A percentile compares a stretch with the other conserved stretches of the same genome.
Conservation (phyloP, 2,113 vertebrate genomes). For the Petroica traversi region DNA sequence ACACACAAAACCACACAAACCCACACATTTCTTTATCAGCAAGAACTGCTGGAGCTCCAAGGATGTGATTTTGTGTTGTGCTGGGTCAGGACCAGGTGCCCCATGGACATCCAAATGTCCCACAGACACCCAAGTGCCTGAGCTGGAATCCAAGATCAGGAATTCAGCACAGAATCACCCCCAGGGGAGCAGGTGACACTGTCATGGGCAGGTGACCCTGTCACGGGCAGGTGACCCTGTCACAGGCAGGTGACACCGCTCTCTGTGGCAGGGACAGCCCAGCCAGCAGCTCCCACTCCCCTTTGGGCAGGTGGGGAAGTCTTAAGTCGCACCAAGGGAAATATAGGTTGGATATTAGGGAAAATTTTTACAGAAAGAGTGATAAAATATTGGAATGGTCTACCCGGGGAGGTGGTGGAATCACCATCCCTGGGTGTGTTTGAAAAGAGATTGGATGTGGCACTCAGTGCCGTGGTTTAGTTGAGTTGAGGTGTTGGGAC, state of each 20-base stretch:
- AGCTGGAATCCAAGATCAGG: neutral
- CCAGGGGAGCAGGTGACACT: neutral
- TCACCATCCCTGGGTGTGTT: no score
- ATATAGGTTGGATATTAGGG: no score
- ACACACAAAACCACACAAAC: no score
- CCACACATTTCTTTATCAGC: neutral
- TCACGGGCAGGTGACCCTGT: no score
- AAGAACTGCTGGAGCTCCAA: neutral
- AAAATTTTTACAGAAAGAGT: no score
- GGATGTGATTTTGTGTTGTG: neutral
- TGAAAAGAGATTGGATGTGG: no score
- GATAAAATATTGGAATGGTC: no score
- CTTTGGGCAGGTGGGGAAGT: neutral
- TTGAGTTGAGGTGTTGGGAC: no score
- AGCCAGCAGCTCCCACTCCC: neutral
- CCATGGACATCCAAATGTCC: neutral
- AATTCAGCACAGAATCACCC: accelerated
- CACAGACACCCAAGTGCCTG: neutral
- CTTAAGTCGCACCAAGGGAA: no score
- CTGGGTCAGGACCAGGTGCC: no score
- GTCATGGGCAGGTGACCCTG: neutral
- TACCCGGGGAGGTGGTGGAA: no score
- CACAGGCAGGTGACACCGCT: neutral
- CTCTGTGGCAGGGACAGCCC: neutral
- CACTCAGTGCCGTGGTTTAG: no score